Evolutionary conservation across 92 coral and sea anemone genomes (phyloP).

Genomic region (Metridium senile): DNA sequence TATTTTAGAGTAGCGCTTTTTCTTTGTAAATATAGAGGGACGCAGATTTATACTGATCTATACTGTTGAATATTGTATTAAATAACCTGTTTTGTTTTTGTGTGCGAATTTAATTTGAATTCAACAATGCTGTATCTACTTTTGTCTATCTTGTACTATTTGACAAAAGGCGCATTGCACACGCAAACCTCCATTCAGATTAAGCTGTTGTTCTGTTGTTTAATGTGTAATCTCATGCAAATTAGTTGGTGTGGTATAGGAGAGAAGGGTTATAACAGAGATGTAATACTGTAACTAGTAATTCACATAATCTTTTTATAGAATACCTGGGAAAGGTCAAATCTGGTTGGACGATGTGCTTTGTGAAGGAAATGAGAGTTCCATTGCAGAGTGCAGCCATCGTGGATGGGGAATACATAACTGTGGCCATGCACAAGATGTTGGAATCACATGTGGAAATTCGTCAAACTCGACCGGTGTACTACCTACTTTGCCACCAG

Average conservation of each 20-base stretch:
- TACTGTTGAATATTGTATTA: no score
- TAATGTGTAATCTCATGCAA: no score
- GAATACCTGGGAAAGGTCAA: conserved; percentile 25
- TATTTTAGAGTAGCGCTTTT: neutral
- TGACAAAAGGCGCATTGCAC: no score
- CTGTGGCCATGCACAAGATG: conserved; percentile 47
- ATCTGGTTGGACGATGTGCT: conserved; percentile 61
- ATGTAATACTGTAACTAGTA: no score
- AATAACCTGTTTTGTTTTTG: no score
- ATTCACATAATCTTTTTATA: neutral
- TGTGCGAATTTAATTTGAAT: no score
- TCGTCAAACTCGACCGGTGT: neutral
- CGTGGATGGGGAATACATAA: conserved; percentile 40
- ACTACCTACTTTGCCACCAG: conserved; percentile 3
- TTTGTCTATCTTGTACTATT: no score
- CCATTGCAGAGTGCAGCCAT: conserved; percentile 48
- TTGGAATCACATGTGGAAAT: neutral
- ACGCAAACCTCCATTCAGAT: no score
- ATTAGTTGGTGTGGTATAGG: no score
- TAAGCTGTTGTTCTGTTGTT: no score
- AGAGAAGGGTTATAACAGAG: no score
- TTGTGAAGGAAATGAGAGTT: conserved; percentile 60
- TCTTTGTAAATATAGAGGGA: neutral
- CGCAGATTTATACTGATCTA: neutral
- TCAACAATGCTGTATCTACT: no score